Evolutionary conservation across 2,797 vertebrate species (phyloP).

Genomic region (Darevskia mixta): DNA sequence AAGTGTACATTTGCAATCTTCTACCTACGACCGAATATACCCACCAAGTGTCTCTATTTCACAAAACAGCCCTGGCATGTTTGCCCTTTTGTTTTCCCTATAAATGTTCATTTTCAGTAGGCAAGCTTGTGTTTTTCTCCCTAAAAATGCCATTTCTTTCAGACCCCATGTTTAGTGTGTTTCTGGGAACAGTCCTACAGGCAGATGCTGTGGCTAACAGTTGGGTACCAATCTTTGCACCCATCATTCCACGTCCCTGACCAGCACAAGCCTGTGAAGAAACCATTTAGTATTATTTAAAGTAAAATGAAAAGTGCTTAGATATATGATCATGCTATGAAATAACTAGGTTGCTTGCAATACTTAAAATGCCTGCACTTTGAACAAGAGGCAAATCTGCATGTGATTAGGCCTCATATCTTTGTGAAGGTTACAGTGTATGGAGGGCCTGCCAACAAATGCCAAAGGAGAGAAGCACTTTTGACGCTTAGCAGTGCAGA

Average conservation of each 20-base stretch:
- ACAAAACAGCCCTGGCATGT: background rate
- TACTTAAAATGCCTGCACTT: background rate
- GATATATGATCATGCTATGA: background rate
- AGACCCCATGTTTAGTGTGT: background rate
- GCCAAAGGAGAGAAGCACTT: background rate
- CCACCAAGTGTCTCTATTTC: background rate
- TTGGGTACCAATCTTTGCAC: background rate
- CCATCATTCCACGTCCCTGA: background rate
- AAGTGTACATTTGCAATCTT: background rate
- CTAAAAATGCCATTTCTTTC: background rate
- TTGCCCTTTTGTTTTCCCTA: background rate
- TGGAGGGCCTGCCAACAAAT: background rate
- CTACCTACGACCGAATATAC: background rate
- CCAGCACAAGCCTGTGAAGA: background rate
- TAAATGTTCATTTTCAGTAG: background rate
- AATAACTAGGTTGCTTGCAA: background rate
- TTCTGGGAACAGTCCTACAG: background rate
- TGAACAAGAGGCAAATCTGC: background rate
- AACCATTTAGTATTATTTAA: background rate
- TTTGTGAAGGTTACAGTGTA: background rate
- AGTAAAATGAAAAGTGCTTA: background rate
- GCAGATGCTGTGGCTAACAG: background rate
- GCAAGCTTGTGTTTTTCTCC: background rate
- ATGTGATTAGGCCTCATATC: background rate
- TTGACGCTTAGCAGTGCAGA: background rate